A percentile compares a stretch with the other conserved stretches of the same genome.
Evolutionary conservation across 2,888 invertebrate genomes (phyloP).

Genomic region (Caradrina kadenii): DNA sequence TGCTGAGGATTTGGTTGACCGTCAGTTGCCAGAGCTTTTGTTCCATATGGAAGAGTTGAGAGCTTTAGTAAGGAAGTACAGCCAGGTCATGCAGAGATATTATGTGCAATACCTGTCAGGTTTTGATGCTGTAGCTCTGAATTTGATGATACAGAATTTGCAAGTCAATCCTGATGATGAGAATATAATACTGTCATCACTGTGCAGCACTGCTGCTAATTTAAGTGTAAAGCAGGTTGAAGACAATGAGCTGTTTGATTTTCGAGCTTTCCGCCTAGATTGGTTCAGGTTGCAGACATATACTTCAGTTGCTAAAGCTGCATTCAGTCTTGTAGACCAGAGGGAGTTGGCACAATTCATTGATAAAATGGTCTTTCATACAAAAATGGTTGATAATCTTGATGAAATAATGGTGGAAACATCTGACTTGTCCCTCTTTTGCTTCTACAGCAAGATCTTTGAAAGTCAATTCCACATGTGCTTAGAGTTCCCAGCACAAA

Average conservation of each 20-base stretch:
- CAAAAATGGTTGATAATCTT: slow-evolving; percentile 99
- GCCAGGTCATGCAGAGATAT: slow-evolving; percentile 98
- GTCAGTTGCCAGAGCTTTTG: slow-evolving; percentile 98
- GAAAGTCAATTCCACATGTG: slow-evolving; percentile 99
- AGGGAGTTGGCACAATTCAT: slow-evolving; percentile 96
- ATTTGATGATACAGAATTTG: slow-evolving; percentile 95
- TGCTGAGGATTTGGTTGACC: slow-evolving; percentile 98
- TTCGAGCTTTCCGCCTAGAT: slow-evolving; percentile 98
- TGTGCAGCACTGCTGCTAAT: slow-evolving; percentile 96
- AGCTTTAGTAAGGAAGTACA: slow-evolving; percentile 98
- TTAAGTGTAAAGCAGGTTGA: slow-evolving; percentile 98
- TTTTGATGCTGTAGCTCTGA: slow-evolving; percentile 98
- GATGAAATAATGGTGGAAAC: slow-evolving; percentile 99
- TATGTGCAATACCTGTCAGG: slow-evolving; percentile 99
- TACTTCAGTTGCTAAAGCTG: slow-evolving; percentile 96
- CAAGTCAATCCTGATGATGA: slow-evolving; percentile 98
- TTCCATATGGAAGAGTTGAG: slow-evolving; percentile 99
- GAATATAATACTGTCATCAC: slow-evolving; percentile 97
- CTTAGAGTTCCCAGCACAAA: slow-evolving; percentile 99
- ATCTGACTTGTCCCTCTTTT: slow-evolving; percentile 99
- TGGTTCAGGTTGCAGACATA: slow-evolving; percentile 99
- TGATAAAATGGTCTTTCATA: slow-evolving; percentile 99
- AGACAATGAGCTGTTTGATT: slow-evolving; percentile 98
- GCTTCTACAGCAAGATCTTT: slow-evolving; percentile 99
- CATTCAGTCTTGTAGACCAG: slow-evolving; percentile 95